Conservation (phyloP, 2,797 vertebrate genomes). For the Allobates femoralis region DNA sequence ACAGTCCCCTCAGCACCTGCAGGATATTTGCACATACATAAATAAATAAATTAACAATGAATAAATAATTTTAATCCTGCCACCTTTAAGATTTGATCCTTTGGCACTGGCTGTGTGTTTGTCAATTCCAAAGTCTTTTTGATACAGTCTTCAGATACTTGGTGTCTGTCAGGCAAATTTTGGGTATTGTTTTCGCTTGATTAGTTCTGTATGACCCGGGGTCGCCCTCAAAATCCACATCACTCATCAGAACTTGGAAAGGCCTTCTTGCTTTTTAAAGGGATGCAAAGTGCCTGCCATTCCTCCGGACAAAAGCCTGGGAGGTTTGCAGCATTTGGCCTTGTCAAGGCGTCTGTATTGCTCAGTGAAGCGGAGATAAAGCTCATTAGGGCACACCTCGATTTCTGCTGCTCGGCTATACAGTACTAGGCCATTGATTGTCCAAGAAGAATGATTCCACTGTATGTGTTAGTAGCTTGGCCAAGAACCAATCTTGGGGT, state of each 20-base stretch:
- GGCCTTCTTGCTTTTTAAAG: slow-evolving; percentile 72
- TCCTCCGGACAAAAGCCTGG: slow-evolving; percentile 84
- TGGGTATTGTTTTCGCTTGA: slow-evolving; percentile 85
- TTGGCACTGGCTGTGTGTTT: slow-evolving; percentile 76
- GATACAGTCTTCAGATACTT: slow-evolving; percentile 86
- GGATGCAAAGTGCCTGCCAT: slow-evolving; percentile 78
- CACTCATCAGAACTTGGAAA: slow-evolving; percentile 80
- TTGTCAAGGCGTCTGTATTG: slow-evolving; percentile 74
- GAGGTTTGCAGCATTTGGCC: slow-evolving; percentile 72
- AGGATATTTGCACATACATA: slow-evolving; percentile 83
- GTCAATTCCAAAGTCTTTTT: slow-evolving; percentile 80
- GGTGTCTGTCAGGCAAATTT: slow-evolving; percentile 82
- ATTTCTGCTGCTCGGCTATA: slow-evolving; percentile 65
- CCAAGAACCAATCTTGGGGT: background rate
- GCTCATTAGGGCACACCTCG: slow-evolving; percentile 85
- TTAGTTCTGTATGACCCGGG: slow-evolving; percentile 86
- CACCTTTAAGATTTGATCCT: slow-evolving; percentile 80
- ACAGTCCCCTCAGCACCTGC: slow-evolving; percentile 80
- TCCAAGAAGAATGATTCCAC: slow-evolving; percentile 61
- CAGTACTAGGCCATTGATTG: slow-evolving; percentile 68
- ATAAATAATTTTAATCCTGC: slow-evolving; percentile 83
- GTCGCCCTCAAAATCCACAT: slow-evolving; percentile 86
- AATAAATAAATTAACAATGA: slow-evolving; percentile 87
- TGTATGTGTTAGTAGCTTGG: background rate
- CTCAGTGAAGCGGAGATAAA: slow-evolving; percentile 90